Conservation (phyloP, 1,140 invertebrate species). For the Ceratina japonica region DNA sequence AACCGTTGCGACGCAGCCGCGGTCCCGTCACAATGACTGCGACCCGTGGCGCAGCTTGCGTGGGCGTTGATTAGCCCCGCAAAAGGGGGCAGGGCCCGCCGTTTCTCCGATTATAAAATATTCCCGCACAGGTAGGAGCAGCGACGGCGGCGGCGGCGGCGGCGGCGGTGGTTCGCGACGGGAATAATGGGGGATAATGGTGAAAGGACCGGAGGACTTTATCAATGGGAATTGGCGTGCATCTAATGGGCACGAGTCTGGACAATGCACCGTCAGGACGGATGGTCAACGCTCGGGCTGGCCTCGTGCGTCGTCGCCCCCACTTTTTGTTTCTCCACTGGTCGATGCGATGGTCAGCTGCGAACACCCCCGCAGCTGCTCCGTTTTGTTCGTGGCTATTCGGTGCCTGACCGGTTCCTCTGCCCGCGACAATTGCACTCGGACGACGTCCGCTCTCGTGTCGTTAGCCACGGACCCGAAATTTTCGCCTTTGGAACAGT, state of each 20-base stretch:
- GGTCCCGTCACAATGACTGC: constrained; percentile 18
- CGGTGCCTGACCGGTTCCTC: constrained; percentile 4
- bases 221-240: constrained; percentile 71
- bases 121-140: constrained; percentile 36
- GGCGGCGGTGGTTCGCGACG: background rate
- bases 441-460: background rate
- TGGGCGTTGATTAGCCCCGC: constrained; percentile 71
- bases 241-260: constrained; percentile 65
- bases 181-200: constrained; percentile 68
- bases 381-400: constrained; percentile 29
- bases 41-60: constrained; percentile 48
- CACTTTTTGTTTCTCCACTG: constrained; percentile 41
- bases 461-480: background rate
- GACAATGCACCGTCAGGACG: constrained; percentile 64
- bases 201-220: constrained; percentile 65
- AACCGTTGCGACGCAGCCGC: background rate
- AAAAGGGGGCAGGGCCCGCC: constrained; percentile 59
- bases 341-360: constrained; percentile 40
- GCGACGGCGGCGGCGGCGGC: constrained; percentile 10
- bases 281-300: constrained; percentile 63
- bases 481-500: background rate
- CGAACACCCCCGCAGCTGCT: constrained; percentile 63
- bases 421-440: background rate
- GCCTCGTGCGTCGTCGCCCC: constrained; percentile 22
- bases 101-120: constrained; percentile 68